Conservation (phyloP, 2,113 vertebrate genomes). For the Oenanthe melanoleuca region DNA sequence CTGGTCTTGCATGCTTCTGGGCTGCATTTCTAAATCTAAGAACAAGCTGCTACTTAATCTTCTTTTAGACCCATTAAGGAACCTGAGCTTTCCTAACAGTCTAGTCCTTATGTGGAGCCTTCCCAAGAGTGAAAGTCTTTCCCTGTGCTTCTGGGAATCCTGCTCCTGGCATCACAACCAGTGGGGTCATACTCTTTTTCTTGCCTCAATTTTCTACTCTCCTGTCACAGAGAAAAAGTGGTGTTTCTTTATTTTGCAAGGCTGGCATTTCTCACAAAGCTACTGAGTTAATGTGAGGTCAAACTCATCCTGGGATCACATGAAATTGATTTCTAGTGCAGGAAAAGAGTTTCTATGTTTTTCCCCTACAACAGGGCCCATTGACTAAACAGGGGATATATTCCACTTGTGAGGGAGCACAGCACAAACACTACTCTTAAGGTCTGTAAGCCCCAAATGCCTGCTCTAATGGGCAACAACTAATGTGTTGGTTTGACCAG, state of each 20-base stretch:
- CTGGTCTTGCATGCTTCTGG: background rate
- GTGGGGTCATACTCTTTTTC: background rate
- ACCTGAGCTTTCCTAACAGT: background rate
- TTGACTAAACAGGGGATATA: background rate
- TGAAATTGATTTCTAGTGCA: background rate
- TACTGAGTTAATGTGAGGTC: background rate
- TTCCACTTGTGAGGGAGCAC: background rate
- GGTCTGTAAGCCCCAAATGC: background rate
- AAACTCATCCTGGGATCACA: background rate
- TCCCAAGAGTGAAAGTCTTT: background rate
- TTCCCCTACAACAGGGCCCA: background rate
- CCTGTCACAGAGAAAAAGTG: background rate
- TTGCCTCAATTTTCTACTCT: background rate
- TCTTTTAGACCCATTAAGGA: background rate
- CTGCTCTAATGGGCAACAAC: background rate
- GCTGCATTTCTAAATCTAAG: background rate
- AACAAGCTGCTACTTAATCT: background rate
- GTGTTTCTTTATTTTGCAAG: background rate
- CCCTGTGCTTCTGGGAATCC: background rate
- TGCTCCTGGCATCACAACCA: fast-evolving
- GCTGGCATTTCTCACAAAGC: fast-evolving
- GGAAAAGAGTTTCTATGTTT: background rate
- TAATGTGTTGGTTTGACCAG: background rate
- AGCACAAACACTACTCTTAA: background rate
- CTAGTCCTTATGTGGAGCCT: background rate